Base-by-base conservation (phyloP, 2,113 vertebrate species). In the Poeciliopsis turrubarensis region DNA sequence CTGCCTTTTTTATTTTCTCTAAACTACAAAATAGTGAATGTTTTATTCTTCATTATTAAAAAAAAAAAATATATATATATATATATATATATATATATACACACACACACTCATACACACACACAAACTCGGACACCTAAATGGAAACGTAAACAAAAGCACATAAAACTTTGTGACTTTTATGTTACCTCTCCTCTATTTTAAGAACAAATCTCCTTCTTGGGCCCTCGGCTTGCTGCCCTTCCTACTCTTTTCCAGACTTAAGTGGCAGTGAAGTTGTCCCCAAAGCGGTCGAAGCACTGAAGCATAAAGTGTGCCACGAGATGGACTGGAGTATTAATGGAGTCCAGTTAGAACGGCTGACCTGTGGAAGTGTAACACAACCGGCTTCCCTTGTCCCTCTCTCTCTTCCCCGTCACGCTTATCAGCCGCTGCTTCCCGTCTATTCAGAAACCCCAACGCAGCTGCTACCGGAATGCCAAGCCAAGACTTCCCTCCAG, bases 221-320 rank as follows among this genome's bases (percentile, higher is more conserved):
- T 63, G 60, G 29, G 87, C 73, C 77, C 27, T 0, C 19, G 47
- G 70, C 77, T 70, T 68, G 68, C 47, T 78, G 77, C 26, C 69
- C 86, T 72, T 81, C 78, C 60, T 69, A 29, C 80, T 78, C 60
- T 81, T 72, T 86, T 92, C 39, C 60, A 68, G 41, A 80, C 68
- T 77, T 87, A 90, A 89, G 89, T 91, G 89, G 84, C 81, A 82
- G 85, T 72, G 85, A 87, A 89, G 82, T 87, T 78, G 78, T 90
- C 89, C 89, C 90, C 68, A 62, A 87, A 85, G 91, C 70, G 39
- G 83, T 22, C 68, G 76, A 83, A 60, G 86, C 89, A 60, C 60
- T 66, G 85, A 87, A 92, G 92, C 83, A 77, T 80, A 88, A 90
- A 92, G 82, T 87, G 76, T 89, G 92, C 88, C 89, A 90, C 83